Percentiles rank a stretch among this genome's conserved stretches.
Conservation (phyloP, 2,113 vertebrate species). For the Pteropus alecto region DNA sequence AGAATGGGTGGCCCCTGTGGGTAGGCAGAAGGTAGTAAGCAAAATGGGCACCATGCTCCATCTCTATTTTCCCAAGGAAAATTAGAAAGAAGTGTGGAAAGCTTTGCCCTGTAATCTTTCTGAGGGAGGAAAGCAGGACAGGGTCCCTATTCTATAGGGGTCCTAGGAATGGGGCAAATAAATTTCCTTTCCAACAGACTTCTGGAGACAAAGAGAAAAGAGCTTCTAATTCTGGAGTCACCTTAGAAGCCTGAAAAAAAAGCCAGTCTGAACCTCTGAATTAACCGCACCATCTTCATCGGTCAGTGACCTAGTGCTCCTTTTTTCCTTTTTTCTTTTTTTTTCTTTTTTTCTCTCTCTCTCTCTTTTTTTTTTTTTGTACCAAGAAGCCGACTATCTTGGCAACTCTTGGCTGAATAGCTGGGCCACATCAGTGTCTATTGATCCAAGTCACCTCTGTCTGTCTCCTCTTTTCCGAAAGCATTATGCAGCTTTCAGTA, state of each 20-base stretch:
- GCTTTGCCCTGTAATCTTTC: not conserved
- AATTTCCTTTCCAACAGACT: not conserved
- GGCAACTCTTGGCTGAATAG: not conserved
- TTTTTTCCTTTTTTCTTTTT: not conserved
- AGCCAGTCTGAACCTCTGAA: not conserved
- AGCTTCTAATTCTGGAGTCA: not conserved
- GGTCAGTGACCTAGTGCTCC: not conserved
- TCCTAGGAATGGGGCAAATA: not conserved
- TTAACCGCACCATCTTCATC: not conserved
- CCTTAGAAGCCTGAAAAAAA: not conserved
- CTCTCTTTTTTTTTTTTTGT: not conserved
- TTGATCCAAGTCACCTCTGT: not conserved
- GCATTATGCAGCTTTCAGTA: not conserved
- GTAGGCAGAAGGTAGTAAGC: not conserved
- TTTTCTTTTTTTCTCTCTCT: too few species aligned
- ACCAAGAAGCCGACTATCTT: not conserved
- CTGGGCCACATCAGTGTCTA: not conserved
- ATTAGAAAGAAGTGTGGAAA: not conserved
- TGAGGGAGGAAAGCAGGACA: not conserved
- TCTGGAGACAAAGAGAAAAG: not conserved
- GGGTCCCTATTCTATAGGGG: not conserved
- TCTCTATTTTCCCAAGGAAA: not conserved
- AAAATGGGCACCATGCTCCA: accelerated
- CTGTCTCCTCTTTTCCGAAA: not conserved
- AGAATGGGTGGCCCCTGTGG: not conserved